phyloP scores from a whole-genome alignment of 2,113 vertebrate species.

The Catagonus wagneri region DNA sequence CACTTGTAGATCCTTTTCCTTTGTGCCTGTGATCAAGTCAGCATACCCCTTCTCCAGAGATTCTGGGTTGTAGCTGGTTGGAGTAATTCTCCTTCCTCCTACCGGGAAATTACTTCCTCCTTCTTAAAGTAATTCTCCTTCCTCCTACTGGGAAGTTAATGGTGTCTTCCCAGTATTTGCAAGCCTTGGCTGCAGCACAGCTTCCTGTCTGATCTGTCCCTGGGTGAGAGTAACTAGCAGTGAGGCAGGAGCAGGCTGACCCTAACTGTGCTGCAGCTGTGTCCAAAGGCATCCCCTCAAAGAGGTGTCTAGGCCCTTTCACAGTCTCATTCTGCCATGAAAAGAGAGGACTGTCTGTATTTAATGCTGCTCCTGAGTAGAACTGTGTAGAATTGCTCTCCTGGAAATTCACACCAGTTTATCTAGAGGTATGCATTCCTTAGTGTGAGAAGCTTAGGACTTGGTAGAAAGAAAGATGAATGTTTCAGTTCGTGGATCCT shows the following conservation, averaged over 20 bases:
- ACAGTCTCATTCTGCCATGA: not conserved
- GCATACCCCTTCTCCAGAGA: not conserved
- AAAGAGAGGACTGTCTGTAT: not conserved
- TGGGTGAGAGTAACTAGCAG: rapidly evolving
- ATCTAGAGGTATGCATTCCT: not conserved
- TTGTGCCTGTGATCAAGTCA: not conserved
- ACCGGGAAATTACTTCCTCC: not conserved
- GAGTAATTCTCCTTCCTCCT: not conserved
- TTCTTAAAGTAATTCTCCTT: not conserved
- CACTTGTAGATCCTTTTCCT: not conserved
- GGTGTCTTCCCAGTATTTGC: not conserved
- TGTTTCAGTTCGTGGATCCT: not conserved
- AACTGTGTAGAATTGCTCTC: not conserved
- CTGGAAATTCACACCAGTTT: not conserved
- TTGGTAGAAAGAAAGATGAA: not conserved
- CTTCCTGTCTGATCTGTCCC: not conserved
- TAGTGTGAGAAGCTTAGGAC: not conserved
- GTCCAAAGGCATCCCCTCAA: not conserved
- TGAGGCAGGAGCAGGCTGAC: not conserved
- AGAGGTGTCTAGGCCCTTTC: not conserved
- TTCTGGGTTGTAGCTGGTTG: not conserved
- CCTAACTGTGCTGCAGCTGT: not conserved
- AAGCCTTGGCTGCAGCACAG: not conserved
- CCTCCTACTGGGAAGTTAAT: not conserved
- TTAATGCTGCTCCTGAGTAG: not conserved